Conservation (phyloP, 2,888 invertebrate species). For the Ennomos fuscantarius region DNA sequence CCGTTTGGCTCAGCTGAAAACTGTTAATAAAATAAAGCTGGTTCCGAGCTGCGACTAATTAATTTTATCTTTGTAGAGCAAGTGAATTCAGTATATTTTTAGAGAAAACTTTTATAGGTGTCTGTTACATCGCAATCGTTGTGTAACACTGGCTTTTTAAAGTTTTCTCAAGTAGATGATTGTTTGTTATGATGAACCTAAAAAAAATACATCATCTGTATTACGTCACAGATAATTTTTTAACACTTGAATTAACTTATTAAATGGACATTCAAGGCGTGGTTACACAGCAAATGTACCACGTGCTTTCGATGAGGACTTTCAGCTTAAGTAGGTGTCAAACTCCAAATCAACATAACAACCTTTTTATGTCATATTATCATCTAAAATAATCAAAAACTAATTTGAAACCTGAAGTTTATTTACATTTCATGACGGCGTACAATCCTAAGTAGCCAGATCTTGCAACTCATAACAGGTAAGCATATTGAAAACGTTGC, state of each 20-base stretch:
- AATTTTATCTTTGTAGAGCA: slow-evolving; percentile 40
- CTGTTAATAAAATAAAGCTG: slow-evolving; percentile 35
- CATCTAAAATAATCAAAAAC: too few relatives aligned
- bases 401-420: background rate
- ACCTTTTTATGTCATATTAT: too few relatives aligned
- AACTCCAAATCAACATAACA: too few relatives aligned
- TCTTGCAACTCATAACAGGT: slow-evolving; percentile 31
- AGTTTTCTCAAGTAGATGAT: background rate
- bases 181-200: background rate
- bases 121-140: slow-evolving; percentile 29
- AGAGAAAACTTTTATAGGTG: slow-evolving; percentile 34
- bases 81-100: slow-evolving; percentile 39
- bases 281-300: too few relatives aligned
- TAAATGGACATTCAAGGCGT: too few relatives aligned
- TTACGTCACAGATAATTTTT: too few relatives aligned
- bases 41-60: slow-evolving; percentile 36
- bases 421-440: slow-evolving; percentile 1
- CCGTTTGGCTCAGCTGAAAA: slow-evolving; percentile 38
- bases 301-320: too few relatives aligned
- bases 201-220: too few relatives aligned
- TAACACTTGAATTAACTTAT: too few relatives aligned
- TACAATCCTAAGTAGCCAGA: slow-evolving; percentile 5
- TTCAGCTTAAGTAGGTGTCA: too few relatives aligned
- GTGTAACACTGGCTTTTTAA: slow-evolving; percentile 11
- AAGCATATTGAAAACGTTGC: slow-evolving; percentile 31